Conservation (phyloP, 2,113 vertebrate species). For the Coryphaenoides rupestris region DNA sequence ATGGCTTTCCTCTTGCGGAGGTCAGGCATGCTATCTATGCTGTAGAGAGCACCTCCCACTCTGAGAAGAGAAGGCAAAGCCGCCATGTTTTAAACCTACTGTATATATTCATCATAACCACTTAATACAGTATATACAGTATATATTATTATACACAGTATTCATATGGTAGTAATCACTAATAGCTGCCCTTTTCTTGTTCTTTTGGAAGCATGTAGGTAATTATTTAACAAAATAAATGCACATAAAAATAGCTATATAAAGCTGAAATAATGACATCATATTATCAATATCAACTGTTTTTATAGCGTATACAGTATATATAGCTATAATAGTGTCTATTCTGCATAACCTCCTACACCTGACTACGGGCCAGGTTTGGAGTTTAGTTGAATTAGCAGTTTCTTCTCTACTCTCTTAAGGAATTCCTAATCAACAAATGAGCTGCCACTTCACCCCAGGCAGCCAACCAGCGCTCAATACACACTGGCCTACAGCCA, state of each 20-base stretch:
- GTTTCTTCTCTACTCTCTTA: slow-evolving; percentile 29
- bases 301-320: no score
- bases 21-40: slow-evolving; percentile 99
- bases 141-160: no score
- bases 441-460: slow-evolving; percentile 39
- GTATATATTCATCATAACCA: no score
- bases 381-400: slow-evolving; percentile 32
- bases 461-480: slow-evolving; percentile 47
- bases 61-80: slow-evolving; percentile 63
- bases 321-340: no score
- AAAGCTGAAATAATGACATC: background rate
- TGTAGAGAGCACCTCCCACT: slow-evolving; percentile 92
- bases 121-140: no score
- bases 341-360: no score
- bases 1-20: slow-evolving; percentile 95
- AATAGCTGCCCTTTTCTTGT: no score
- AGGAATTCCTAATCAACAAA: slow-evolving; percentile 48
- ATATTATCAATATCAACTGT: no score
- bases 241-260: background rate
- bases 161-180: no score
- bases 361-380: background rate
- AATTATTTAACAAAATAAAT: background rate
- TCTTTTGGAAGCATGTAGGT: no score
- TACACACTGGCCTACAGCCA: slow-evolving; percentile 53
- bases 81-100: background rate